These are phyloP conservation scores for Operophtera brumata DNA, from an alignment of 2,888 invertebrate genomes.

Conservation along the genomic window DNA sequence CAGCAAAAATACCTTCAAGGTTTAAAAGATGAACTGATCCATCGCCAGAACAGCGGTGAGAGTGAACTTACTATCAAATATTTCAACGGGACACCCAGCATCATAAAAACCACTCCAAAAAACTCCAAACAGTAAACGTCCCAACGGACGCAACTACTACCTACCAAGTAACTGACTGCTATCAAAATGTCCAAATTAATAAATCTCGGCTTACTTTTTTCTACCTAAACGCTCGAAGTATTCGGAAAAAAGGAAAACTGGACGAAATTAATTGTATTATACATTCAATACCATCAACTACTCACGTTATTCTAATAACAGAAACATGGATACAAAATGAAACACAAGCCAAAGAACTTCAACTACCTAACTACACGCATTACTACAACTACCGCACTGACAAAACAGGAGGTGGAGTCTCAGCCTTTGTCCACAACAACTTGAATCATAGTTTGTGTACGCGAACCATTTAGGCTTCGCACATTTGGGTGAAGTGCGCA, in stretches of 20 bases:
- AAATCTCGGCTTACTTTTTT: background rate
- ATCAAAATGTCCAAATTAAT: background rate
- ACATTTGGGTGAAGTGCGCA: no score
- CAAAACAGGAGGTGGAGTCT: background rate
- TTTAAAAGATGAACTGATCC: conserved; percentile 26
- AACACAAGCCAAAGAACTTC: background rate
- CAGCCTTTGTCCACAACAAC: background rate
- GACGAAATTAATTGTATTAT: background rate
- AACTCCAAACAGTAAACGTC: background rate
- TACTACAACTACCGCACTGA: background rate
- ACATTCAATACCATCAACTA: background rate
- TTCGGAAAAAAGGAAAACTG: background rate
- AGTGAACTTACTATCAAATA: conserved; percentile 36
- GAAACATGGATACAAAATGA: background rate
- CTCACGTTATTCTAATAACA: background rate
- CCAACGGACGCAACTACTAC: background rate
- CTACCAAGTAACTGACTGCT: background rate
- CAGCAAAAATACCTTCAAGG: conserved; percentile 28
- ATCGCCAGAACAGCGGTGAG: conserved; percentile 31
- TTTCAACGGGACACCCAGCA: conserved; percentile 33
- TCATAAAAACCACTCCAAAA: conserved; percentile 7
- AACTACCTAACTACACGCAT: background rate
- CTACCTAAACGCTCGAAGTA: background rate
- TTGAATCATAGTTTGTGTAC: background rate
- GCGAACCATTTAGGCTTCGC: no score